Evolutionary conservation across 2,113 vertebrate genomes (phyloP).

Genomic region (Limanda limanda): DNA sequence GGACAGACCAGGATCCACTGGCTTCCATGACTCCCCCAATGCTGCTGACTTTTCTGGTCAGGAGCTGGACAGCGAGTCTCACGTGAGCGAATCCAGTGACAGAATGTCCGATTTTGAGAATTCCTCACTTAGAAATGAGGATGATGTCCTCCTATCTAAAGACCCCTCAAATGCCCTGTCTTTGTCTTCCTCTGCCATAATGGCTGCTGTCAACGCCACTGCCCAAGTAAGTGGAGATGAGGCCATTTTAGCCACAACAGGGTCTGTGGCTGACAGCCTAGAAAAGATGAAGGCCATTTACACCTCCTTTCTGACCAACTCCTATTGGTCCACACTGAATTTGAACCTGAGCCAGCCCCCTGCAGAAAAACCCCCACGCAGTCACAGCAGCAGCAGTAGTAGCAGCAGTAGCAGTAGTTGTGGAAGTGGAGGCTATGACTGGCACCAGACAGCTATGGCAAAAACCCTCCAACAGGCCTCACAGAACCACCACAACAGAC

Average conservation of each 20-base stretch:
- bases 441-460: slow-evolving; percentile 98
- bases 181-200: slow-evolving; percentile 69
- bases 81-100: slow-evolving; percentile 97
- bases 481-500: slow-evolving; percentile 85
- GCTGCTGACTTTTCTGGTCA: slow-evolving; percentile 95
- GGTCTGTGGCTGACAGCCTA: slow-evolving; percentile 89
- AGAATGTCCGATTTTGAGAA: slow-evolving; percentile 97
- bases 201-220: slow-evolving; percentile 54
- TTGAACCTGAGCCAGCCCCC: slow-evolving; percentile 91
- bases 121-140: slow-evolving; percentile 94
- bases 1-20: slow-evolving; percentile 87
- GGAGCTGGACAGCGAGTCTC: slow-evolving; percentile 98
- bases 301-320: slow-evolving; percentile 97
- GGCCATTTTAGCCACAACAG: slow-evolving; percentile 70
- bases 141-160: slow-evolving; percentile 88
- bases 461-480: slow-evolving; percentile 97
- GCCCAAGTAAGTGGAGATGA: slow-evolving; percentile 83
- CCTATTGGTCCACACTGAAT: slow-evolving; percentile 98
- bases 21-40: slow-evolving; percentile 91
- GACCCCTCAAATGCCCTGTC: slow-evolving; percentile 82
- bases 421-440: slow-evolving; percentile 95
- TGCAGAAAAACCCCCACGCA: slow-evolving; percentile 88
- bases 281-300: slow-evolving; percentile 99
- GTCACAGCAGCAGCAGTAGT: slow-evolving; percentile 92
- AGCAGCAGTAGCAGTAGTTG: slow-evolving; percentile 97